Conservation (phyloP, 2,113 vertebrate genomes). For the Crocuta crocuta region DNA sequence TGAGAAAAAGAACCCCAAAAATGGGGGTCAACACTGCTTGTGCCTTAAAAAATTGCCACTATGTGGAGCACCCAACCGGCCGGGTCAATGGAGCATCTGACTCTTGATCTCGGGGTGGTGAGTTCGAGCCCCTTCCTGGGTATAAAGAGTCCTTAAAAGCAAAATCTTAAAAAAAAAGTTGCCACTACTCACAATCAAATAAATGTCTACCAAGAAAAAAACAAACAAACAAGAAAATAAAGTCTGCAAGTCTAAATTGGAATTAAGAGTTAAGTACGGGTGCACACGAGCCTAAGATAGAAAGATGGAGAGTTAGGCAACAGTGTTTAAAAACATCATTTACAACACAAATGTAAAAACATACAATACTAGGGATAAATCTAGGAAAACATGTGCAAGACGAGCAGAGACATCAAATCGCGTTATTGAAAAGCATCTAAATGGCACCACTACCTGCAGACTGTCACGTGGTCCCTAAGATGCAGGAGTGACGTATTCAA, state of each 20-base stretch:
- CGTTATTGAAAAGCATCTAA: neutral
- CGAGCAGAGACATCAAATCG: neutral
- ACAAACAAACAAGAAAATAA: neutral
- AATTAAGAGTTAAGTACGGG: fast-evolving
- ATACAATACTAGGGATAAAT: neutral
- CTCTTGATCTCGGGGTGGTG: no score
- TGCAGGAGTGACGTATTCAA: fast-evolving
- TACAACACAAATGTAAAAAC: neutral
- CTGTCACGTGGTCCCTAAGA: fast-evolving
- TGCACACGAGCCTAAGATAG: fast-evolving
- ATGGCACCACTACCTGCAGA: neutral
- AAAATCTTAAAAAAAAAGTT: neutral
- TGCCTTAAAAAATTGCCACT: neutral
- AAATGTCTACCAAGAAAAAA: neutral
- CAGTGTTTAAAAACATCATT: neutral
- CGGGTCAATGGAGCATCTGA: no score
- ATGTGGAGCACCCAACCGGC: no score
- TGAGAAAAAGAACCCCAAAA: neutral
- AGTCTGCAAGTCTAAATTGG: neutral
- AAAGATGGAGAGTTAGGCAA: fast-evolving
- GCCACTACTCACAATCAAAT: neutral
- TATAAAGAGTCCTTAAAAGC: no score
- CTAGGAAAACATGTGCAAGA: neutral
- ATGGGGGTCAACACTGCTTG: neutral
- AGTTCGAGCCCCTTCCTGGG: no score